Percentiles rank a stretch among this genome's conserved stretches.
phyloP scores from a whole-genome alignment of 2,797 vertebrate genomes.

The Chloroceryle amazona region DNA sequence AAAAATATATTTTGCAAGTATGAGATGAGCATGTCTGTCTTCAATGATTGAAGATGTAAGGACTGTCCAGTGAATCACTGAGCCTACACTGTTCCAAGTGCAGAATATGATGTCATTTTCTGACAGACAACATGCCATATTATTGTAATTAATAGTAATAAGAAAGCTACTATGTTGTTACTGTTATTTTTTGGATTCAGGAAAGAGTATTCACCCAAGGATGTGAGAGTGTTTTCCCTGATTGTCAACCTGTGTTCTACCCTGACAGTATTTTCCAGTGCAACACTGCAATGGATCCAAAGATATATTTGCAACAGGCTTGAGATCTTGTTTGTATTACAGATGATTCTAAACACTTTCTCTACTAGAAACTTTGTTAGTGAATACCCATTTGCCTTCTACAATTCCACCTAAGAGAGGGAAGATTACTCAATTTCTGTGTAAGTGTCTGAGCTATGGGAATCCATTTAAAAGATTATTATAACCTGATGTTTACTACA shows the following conservation, averaged over 20 bases:
- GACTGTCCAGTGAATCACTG: background rate
- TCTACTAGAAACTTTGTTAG: background rate
- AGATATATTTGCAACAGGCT: background rate
- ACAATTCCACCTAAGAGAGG: background rate
- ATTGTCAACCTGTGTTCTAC: background rate
- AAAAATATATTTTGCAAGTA: background rate
- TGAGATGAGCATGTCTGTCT: background rate
- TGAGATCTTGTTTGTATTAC: background rate
- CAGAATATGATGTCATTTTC: background rate
- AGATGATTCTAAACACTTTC: background rate
- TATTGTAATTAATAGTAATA: constrained; percentile 14
- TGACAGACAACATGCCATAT: background rate
- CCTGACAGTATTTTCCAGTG: background rate
- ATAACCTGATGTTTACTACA: constrained; percentile 13
- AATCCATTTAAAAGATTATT: constrained; percentile 19
- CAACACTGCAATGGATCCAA: background rate
- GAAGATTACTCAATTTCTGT: background rate
- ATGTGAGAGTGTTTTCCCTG: background rate
- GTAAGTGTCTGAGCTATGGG: background rate
- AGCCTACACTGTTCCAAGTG: background rate
- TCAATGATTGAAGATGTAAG: constrained; percentile 13
- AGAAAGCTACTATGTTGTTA: background rate
- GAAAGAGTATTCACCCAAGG: background rate
- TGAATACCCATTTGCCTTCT: background rate
- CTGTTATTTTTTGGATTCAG: background rate